Percentiles rank a stretch among this genome's conserved stretches.
Evolutionary conservation across 2,797 vertebrate species (phyloP).

Genomic region (Neosalanx taihuensis): DNA sequence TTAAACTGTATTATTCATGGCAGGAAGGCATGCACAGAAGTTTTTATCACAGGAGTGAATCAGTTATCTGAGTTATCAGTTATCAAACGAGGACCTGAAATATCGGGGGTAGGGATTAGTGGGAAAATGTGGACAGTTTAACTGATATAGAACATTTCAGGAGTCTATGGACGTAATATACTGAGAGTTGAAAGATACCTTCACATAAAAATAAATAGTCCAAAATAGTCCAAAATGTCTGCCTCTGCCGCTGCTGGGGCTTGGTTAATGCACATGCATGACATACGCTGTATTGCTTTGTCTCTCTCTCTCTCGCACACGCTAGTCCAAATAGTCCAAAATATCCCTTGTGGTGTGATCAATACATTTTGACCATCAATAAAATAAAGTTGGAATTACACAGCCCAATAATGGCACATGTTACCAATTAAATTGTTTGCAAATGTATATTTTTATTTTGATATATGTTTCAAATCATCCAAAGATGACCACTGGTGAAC

Average conservation of each 20-base stretch:
- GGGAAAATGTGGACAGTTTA: constrained; percentile 30
- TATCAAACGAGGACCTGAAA: background rate
- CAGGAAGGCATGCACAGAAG: background rate
- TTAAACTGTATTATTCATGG: background rate
- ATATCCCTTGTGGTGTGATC: no score
- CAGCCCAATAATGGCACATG: no score
- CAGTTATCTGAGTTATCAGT: no score
- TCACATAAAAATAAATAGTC: no score
- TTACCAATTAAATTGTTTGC: no score
- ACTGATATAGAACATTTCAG: constrained; percentile 24
- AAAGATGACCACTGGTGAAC: background rate
- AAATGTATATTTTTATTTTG: no score
- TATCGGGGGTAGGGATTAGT: constrained; percentile 12
- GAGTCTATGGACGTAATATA: constrained; percentile 1
- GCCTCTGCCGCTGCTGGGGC: constrained; percentile 66
- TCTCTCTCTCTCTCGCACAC: constrained; percentile 54
- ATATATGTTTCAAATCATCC: background rate
- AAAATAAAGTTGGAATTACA: no score
- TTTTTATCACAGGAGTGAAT: background rate
- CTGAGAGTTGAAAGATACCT: no score
- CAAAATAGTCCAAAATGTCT: no score
- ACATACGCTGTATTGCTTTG: constrained; percentile 67
- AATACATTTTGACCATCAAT: no score
- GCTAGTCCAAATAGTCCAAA: no score
- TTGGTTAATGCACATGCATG: constrained; percentile 78